Conservation (phyloP, 2,113 vertebrate species). For the Heteronetta atricapilla region DNA sequence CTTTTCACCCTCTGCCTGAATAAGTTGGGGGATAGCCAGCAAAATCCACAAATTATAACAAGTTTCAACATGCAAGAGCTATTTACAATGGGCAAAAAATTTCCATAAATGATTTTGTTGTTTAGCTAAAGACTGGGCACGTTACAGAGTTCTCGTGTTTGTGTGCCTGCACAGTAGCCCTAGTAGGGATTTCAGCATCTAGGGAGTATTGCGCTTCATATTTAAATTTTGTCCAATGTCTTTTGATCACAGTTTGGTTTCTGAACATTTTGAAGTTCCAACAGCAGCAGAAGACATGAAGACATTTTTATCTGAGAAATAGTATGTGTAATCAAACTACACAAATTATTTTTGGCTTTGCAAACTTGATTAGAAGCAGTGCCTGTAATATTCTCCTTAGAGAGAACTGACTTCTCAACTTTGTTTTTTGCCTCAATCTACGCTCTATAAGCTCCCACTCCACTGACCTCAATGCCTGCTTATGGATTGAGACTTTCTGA, state of each 20-base stretch:
- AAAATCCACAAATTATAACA: not conserved
- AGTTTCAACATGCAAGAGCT: not conserved
- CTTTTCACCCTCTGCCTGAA: not conserved
- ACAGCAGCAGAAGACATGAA: not conserved
- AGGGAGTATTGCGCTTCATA: not conserved
- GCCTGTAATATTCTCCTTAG: not conserved
- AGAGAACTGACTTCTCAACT: not conserved
- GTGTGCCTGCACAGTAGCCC: not conserved
- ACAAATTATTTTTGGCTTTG: not conserved
- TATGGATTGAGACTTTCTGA: not conserved
- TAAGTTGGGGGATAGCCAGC: not conserved
- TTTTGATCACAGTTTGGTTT: not conserved
- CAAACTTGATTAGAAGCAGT: not conserved
- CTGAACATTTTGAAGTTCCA: not conserved
- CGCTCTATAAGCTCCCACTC: not conserved
- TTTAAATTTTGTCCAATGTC: not conserved
- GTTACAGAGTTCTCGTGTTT: not conserved
- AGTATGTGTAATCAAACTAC: not conserved
- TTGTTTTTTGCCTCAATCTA: not conserved
- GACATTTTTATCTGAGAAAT: not conserved
- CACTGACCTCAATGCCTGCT: not conserved
- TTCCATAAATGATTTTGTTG: not conserved
- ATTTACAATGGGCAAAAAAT: constrained; percentile 39
- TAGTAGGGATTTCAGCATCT: not conserved
- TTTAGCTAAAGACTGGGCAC: not conserved